These are phyloP conservation scores for Tapera naevia DNA, from an alignment of 2,797 vertebrate species.

Conservation along the genomic window DNA sequence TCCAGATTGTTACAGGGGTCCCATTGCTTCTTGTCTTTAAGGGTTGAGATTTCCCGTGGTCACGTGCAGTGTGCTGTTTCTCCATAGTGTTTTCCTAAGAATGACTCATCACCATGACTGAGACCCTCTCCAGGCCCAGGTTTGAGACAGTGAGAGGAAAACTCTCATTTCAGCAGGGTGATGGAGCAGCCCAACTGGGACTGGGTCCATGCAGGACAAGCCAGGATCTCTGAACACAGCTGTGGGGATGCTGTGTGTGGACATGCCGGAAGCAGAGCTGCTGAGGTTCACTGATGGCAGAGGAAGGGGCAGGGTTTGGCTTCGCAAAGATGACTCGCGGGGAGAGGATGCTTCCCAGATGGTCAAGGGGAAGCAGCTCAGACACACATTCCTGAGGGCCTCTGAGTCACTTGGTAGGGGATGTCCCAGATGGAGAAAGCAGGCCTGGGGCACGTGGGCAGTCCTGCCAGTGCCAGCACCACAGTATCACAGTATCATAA, in stretches of 20 bases:
- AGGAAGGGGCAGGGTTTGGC: slow-evolving; percentile 19
- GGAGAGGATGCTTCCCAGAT: slow-evolving; percentile 65
- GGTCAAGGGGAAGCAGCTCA: slow-evolving; percentile 62
- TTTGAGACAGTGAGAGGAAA: background rate
- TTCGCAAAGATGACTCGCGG: background rate
- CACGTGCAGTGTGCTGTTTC: background rate
- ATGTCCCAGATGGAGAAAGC: slow-evolving; percentile 25
- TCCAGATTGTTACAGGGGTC: background rate
- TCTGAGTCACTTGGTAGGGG: slow-evolving; percentile 32
- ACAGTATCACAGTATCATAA: too few relatives aligned
- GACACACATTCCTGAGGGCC: slow-evolving; percentile 62
- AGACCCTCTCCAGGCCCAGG: background rate
- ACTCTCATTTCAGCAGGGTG: background rate
- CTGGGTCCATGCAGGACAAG: background rate
- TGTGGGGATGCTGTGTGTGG: background rate
- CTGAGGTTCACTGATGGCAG: background rate
- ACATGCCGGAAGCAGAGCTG: background rate
- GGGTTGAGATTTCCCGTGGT: background rate
- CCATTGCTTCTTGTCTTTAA: background rate
- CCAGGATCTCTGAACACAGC: background rate
- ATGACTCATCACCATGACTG: fast-evolving
- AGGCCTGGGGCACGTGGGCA: background rate
- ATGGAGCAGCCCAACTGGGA: background rate
- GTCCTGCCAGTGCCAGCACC: background rate
- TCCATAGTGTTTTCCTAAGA: background rate